phyloP scores from a whole-genome alignment of 2,888 invertebrate genomes.

The Tortrix viridana region DNA sequence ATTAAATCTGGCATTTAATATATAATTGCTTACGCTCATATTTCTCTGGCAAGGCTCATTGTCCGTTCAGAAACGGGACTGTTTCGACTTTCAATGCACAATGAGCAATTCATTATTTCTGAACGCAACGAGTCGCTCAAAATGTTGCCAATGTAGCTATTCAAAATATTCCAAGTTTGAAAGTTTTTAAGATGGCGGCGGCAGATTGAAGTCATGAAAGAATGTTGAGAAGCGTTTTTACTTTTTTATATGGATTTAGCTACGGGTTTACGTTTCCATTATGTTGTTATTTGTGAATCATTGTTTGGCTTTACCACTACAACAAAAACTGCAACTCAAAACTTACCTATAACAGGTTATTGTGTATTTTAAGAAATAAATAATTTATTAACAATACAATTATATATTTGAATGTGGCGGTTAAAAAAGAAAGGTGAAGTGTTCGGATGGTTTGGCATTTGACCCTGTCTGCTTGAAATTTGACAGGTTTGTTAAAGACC shows the following conservation, averaged over 20 bases:
- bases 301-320: too few species aligned
- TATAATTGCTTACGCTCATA: slow-evolving; percentile 28
- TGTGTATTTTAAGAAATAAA: too few species aligned
- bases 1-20: slow-evolving; percentile 34
- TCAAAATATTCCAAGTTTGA: slow-evolving; percentile 31
- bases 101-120: slow-evolving; percentile 60
- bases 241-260: neutral
- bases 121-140: slow-evolving; percentile 50
- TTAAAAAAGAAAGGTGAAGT: neutral
- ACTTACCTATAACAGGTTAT: too few species aligned
- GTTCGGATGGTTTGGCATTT: slow-evolving; percentile 1
- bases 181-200: slow-evolving; percentile 6
- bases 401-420: neutral
- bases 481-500: slow-evolving; percentile 13
- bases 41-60: slow-evolving; percentile 30
- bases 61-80: slow-evolving; percentile 24
- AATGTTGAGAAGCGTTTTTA: neutral
- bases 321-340: too few species aligned
- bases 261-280: too few species aligned
- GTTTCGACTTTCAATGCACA: slow-evolving; percentile 50
- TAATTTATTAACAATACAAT: too few species aligned
- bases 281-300: too few species aligned
- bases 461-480: slow-evolving; percentile 18
- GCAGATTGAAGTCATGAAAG: slow-evolving; percentile 2
- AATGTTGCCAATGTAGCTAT: slow-evolving; percentile 33